Conservation (phyloP, 2,113 vertebrate genomes). For the Nothobranchius furzeri region DNA sequence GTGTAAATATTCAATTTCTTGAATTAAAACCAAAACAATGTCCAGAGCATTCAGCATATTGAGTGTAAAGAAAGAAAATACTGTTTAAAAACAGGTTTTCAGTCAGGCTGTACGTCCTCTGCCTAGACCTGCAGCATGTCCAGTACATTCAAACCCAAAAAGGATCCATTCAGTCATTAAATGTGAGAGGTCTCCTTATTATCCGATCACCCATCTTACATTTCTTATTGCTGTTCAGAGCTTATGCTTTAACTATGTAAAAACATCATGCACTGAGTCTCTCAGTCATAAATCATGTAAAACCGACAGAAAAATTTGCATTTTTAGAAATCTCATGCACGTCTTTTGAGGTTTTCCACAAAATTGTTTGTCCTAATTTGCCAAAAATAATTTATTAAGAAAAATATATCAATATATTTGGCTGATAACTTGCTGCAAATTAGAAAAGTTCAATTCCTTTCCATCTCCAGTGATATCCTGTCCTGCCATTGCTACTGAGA, state of each 20-base stretch:
- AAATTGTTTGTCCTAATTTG: not conserved
- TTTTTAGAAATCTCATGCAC: conserved; percentile 3
- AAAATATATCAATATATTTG: too few relatives aligned
- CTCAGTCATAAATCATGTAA: not conserved
- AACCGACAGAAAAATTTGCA: not conserved
- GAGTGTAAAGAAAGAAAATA: not conserved
- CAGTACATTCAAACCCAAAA: not conserved
- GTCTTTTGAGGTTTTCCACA: conserved; percentile 2
- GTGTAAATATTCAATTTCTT: not conserved
- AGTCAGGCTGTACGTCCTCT: not conserved
- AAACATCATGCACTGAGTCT: not conserved
- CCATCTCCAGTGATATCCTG: conserved; percentile 5
- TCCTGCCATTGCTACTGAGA: conserved; percentile 44
- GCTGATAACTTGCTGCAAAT: too few relatives aligned
- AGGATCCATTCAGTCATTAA: not conserved
- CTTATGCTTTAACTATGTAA: conserved; percentile 9
- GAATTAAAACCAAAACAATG: not conserved
- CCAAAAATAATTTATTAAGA: too few relatives aligned
- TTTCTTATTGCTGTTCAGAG: conserved; percentile 57
- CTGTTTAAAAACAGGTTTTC: not conserved
- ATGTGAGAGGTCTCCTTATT: not conserved
- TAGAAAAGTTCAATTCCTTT: not conserved
- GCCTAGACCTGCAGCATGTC: not conserved
- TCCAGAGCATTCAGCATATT: not conserved
- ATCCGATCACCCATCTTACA: conserved; percentile 6